These are phyloP conservation scores for Percopsis transmontana DNA, from an alignment of 2,113 vertebrate species.

Conservation along the genomic window DNA sequence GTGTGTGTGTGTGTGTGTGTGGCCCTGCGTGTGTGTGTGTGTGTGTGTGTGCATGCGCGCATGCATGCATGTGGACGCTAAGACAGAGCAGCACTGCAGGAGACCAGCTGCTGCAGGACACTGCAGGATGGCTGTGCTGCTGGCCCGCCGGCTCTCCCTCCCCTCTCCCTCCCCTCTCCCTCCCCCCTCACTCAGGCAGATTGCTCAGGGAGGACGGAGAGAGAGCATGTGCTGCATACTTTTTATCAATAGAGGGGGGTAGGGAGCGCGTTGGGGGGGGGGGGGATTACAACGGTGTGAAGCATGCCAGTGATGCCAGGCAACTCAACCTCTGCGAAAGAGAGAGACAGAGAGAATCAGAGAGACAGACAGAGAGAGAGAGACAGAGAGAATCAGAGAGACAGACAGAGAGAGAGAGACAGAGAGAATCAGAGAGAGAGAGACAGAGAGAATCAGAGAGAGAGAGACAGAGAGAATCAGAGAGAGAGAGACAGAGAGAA, in stretches of 20 bases:
- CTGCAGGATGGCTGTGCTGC: slow-evolving; percentile 75
- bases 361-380: slow-evolving; percentile 52
- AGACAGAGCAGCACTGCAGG: slow-evolving; percentile 74
- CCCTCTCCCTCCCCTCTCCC: slow-evolving; percentile 17
- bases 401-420: slow-evolving; percentile 55
- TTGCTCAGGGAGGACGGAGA: slow-evolving; percentile 66
- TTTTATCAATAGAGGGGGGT: slow-evolving; percentile 45
- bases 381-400: slow-evolving; percentile 14
- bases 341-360: slow-evolving; percentile 45
- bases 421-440: slow-evolving; percentile 39
- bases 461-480: neutral
- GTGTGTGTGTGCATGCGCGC: neutral
- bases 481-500: neutral
- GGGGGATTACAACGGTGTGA: slow-evolving; percentile 58
- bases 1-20: slow-evolving; percentile 2
- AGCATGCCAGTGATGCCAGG: slow-evolving; percentile 61
- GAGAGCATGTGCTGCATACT: slow-evolving; percentile 75
- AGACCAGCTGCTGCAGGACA: slow-evolving; percentile 78
- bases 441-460: slow-evolving; percentile 10
- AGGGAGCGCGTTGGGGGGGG: slow-evolving; percentile 10
- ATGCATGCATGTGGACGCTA: slow-evolving; percentile 40
- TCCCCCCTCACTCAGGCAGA: slow-evolving; percentile 59
- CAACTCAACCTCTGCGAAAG: slow-evolving; percentile 59
- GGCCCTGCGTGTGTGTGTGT: neutral
- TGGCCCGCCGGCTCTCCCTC: slow-evolving; percentile 49